Evolutionary conservation across 2,888 invertebrate species (phyloP).

Genomic region (Dicyrtomina minuta): DNA sequence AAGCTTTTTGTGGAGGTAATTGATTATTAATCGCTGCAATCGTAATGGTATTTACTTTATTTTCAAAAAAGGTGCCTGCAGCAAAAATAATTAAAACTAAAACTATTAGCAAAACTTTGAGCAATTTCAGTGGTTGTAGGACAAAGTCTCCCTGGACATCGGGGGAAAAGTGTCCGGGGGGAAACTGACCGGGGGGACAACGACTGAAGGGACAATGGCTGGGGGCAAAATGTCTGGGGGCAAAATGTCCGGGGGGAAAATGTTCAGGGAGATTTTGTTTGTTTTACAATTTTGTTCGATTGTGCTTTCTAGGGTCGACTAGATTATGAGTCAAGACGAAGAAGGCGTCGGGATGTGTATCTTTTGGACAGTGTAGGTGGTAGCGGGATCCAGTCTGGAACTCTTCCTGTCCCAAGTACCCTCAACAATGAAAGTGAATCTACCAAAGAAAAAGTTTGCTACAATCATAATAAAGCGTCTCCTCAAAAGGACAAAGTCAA

Average conservation of each 20-base stretch:
- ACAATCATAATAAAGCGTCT: conserved; percentile 49
- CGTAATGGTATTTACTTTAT: too few relatives aligned
- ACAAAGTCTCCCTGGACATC: too few relatives aligned
- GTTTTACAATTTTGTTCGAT: conserved; percentile 35
- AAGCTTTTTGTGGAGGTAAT: conserved; percentile 54
- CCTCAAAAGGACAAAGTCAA: conserved; percentile 34
- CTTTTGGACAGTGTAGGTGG: conserved; percentile 53
- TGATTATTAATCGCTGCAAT: too few relatives aligned
- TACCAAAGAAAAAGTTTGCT: conserved; percentile 50
- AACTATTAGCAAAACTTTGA: background rate
- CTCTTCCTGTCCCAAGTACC: conserved; percentile 55
- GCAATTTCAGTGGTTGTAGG: background rate
- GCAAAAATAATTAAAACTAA: background rate
- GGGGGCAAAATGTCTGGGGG: too few relatives aligned
- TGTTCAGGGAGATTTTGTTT: too few relatives aligned
- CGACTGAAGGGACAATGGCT: too few relatives aligned
- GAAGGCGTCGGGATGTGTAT: conserved; percentile 56
- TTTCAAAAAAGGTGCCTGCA: background rate
- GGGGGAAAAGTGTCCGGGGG: too few relatives aligned
- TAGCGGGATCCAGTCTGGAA: conserved; percentile 52
- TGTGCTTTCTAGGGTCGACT: conserved; percentile 31
- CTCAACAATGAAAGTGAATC: conserved; percentile 58
- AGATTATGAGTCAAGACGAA: conserved; percentile 57
- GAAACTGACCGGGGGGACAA: too few relatives aligned
- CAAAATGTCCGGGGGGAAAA: too few relatives aligned